These are phyloP conservation scores for Scarus forsteni DNA, from an alignment of 2,797 vertebrate genomes.

Conservation along the genomic window DNA sequence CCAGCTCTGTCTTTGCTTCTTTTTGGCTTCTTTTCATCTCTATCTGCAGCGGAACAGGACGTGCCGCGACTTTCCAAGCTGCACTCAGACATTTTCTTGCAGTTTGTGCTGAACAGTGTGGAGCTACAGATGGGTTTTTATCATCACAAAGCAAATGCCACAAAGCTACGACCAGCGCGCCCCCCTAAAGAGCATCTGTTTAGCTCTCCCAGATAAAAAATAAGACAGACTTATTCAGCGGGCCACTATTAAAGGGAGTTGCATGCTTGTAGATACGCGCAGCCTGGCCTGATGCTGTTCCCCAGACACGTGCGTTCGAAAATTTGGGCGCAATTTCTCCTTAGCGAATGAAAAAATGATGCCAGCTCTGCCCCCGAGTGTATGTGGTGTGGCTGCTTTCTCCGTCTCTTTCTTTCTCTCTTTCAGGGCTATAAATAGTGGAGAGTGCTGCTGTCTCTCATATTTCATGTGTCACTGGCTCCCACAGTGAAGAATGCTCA, in stretches of 20 bases:
- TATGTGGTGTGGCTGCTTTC: slow-evolving; percentile 58
- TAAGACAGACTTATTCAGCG: slow-evolving; percentile 31
- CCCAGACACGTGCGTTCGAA: slow-evolving; percentile 36
- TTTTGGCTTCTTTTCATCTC: slow-evolving; percentile 42
- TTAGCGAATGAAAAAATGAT: slow-evolving; percentile 65
- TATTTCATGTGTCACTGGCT: slow-evolving; percentile 87
- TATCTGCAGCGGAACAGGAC: slow-evolving; percentile 57
- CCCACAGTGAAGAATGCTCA: slow-evolving; percentile 75
- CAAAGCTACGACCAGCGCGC: slow-evolving; percentile 37
- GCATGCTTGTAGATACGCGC: background rate
- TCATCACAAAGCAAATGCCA: slow-evolving; percentile 45
- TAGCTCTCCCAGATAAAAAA: slow-evolving; percentile 30
- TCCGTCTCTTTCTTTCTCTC: slow-evolving; percentile 58
- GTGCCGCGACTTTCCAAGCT: slow-evolving; percentile 47
- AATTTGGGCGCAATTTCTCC: slow-evolving; percentile 46
- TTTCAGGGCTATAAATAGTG: slow-evolving; percentile 82
- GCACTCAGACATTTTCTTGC: slow-evolving; percentile 56
- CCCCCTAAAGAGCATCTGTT: slow-evolving; percentile 51
- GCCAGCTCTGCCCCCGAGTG: slow-evolving; percentile 67
- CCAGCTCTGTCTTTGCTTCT: slow-evolving; percentile 22
- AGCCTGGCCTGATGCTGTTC: slow-evolving; percentile 22
- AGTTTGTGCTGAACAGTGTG: slow-evolving; percentile 43
- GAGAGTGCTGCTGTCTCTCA: slow-evolving; percentile 81
- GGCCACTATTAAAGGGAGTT: background rate
- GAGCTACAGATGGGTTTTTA: slow-evolving; percentile 51